Conservation (phyloP, 2,888 invertebrate genomes). For the Eurytoma californica region DNA sequence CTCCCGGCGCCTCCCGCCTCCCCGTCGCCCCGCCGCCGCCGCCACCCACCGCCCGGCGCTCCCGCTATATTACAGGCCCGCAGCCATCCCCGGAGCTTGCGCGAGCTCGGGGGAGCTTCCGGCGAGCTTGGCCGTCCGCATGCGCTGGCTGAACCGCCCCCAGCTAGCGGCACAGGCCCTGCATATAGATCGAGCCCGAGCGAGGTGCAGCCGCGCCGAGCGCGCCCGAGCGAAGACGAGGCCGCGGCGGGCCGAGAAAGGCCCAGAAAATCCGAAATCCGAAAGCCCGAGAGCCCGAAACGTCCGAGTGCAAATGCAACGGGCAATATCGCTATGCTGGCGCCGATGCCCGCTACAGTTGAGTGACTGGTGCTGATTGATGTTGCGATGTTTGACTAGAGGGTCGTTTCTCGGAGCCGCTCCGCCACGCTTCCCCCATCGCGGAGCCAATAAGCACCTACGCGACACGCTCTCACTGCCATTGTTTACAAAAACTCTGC, state of each 20-base stretch:
- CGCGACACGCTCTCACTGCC: slow-evolving; percentile 39
- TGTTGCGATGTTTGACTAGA: slow-evolving; percentile 75
- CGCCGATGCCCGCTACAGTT: slow-evolving; percentile 65
- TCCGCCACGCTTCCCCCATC: slow-evolving; percentile 64
- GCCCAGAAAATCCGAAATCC: not conserved
- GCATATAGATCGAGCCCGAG: slow-evolving; percentile 49
- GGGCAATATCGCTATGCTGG: slow-evolving; percentile 69
- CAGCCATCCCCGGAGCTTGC: slow-evolving; percentile 48
- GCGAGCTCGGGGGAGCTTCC: slow-evolving; percentile 40
- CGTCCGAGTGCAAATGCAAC: slow-evolving; percentile 66
- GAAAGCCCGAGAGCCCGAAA: not conserved
- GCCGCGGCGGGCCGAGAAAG: not conserved
- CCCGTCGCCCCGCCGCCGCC: slow-evolving; percentile 48
- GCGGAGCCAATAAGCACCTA: slow-evolving; percentile 64
- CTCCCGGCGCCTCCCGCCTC: slow-evolving; percentile 65
- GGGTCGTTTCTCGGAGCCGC: slow-evolving; percentile 64
- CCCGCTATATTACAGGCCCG: slow-evolving; percentile 68
- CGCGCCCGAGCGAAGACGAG: too few relatives aligned
- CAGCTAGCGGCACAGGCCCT: slow-evolving; percentile 9
- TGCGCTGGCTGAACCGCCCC: slow-evolving; percentile 28
- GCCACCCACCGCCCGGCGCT: slow-evolving; percentile 63
- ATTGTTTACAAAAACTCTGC: slow-evolving; percentile 61
- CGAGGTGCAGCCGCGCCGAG: slow-evolving; percentile 16
- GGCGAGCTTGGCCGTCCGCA: slow-evolving; percentile 43
- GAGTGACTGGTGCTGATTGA: slow-evolving; percentile 75